Base-by-base conservation (phyloP, 1,140 invertebrate species). In the Tetraneura akinire region DNA sequence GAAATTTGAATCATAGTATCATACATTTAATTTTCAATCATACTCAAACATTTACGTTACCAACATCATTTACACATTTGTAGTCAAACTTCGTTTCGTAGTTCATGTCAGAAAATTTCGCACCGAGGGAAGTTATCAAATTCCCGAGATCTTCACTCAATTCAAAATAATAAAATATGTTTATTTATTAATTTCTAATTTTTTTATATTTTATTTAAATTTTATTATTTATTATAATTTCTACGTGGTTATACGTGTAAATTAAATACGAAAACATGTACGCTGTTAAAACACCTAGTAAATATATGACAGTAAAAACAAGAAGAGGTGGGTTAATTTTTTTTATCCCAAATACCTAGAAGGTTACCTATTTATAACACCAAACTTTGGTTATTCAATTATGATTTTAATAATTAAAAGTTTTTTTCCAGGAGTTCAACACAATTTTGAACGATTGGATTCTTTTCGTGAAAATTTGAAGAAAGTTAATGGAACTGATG, bases 271-370 rank as follows among this genome's bases (percentile, higher is more conserved):
- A 18, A 9, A 14, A 0, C 8, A 78, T 78, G 74, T 78, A 78
- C 14, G 74, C 74, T 26, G 74, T 78, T 62, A 78, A 78, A 62
- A 78, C 74, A 29, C 74, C 74, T 2, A 78, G 74, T 11, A 78
- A 78, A 62, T 78, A 78, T 13, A 78, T 78, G 74, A 60, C 74
- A 13, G 74, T 55, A 26, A 78, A 78, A 60, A 78, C 74, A 4
- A 47, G 74, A 78, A 78, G 74, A 78, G 74, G 74, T 78, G 14
- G 18, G 37, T 45, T 47, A 16, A 55, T 78, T 42, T 42, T n/a
- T 26, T 0, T 68, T 68, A 68, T 78, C 29, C 26, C 9, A 60
- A 18, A 78, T 11, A 62, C 26, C 3, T 16, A 32, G 26, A 71
- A 71, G 47, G 23, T 51, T 71, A 71, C 23, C 47, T 51, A 71